Evolutionary conservation across 2,113 vertebrate genomes (phyloP), one percentile per base, ranked within the genome.

Genomic region (Plecturocebus donacophilus): DNA sequence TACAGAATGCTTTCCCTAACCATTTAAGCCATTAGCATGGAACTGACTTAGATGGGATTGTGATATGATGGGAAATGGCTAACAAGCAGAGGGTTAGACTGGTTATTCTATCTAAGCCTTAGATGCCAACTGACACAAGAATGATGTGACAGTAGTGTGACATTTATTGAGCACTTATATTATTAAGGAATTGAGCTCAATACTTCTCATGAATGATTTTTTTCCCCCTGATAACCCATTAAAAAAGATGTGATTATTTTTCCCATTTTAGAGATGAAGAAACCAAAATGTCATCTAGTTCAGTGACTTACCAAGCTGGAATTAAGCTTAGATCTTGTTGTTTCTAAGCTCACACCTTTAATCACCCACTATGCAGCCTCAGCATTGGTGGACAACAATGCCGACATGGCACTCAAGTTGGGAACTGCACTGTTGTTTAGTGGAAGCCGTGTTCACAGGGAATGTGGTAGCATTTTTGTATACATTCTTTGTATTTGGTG

Each of bases 81-180:
- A 40, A 49, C 17, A 75, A 73, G 66, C 64, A 32, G 73, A n/a
- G 27, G 49, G 64, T 49, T 54, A 87, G 8, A 45, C 21, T 77
- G 32, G 23, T 54, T 76, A 86, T 90, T 54, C 71, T 70, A 21
- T 64, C 42, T 21, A 90, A 90, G 20, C 54, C 84, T 12, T 45
- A 93, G 71, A 85, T 21, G 82, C 25, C 49, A 86, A 64, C 6
- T 89, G 47, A 23, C 8, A 3, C 54, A 87, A 80, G 20, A 79
- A 40, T 14, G 6, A 54, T 38, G 32, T 32, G 73, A 68, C 27
- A 70, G 30, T 1, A 87, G 27, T 20, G n/a, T 7, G 47, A n/a
- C 8, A 32, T 86, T 95, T 96, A 77, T 3, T 81, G 58, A 89
- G 82, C 45, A 25, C 71, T 91, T 96, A 40, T 27, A 93, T 97